A percentile compares a stretch with the other conserved stretches of the same genome.
phyloP scores from a whole-genome alignment of 2,888 invertebrate genomes.

The Zeuzera pyrina region DNA sequence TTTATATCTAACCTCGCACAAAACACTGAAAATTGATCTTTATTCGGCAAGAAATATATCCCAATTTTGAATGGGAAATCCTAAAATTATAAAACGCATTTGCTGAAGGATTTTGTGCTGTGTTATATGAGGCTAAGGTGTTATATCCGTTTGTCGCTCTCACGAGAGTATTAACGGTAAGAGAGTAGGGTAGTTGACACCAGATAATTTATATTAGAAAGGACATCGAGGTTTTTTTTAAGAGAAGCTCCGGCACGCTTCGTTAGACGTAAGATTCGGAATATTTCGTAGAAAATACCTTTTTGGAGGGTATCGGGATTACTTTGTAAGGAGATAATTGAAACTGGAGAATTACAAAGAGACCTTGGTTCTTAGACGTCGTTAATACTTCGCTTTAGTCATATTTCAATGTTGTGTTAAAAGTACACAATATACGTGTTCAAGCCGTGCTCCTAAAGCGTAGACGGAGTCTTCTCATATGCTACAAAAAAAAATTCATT shows the following conservation, averaged over 20 bases:
- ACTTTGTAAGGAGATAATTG: too few relatives aligned
- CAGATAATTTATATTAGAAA: conserved; percentile 44
- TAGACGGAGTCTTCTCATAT: too few relatives aligned
- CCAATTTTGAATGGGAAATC: conserved; percentile 2
- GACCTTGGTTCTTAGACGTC: too few relatives aligned
- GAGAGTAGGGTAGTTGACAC: conserved; percentile 36
- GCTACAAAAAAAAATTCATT: too few relatives aligned
- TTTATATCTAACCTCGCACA: neutral
- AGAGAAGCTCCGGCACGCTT: conserved; percentile 3
- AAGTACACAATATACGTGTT: too few relatives aligned
- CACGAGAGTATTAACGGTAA: conserved; percentile 18
- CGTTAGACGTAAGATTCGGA: conserved; percentile 11
- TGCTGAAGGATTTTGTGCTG: conserved; percentile 3
- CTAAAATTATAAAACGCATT: neutral
- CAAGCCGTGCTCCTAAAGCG: too few relatives aligned
- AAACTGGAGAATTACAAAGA: too few relatives aligned
- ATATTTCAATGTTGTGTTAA: too few relatives aligned
- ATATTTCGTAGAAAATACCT: conserved; percentile 3
- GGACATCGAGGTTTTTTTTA: conserved; percentile 10
- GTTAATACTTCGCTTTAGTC: too few relatives aligned
- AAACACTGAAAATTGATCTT: conserved; percentile 6
- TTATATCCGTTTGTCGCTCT: conserved; percentile 1
- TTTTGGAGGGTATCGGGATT: too few relatives aligned
- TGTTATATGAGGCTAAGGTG: neutral
- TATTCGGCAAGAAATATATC: conserved; percentile 4